A percentile compares a stretch with the other conserved stretches of the same genome.
Evolutionary conservation across 2,113 vertebrate species (phyloP).

Genomic region (Salvelinus fontinalis): DNA sequence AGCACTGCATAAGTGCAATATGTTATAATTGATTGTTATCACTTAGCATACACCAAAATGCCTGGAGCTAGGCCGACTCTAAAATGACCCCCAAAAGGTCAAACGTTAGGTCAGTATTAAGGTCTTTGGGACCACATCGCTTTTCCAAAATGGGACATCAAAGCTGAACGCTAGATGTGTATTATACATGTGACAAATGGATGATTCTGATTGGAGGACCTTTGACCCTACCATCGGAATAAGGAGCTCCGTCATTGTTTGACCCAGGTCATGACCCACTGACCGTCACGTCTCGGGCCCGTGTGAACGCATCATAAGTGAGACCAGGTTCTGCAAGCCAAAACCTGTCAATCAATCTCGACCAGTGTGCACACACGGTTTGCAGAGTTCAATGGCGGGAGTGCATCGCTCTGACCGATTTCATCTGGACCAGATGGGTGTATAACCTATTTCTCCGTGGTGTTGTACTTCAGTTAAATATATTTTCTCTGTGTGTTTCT

Average conservation of each 20-base stretch:
- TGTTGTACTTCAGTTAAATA: slow-evolving; percentile 16
- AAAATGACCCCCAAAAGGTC: background rate
- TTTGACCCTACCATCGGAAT: slow-evolving; percentile 44
- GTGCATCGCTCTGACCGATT: slow-evolving; percentile 27
- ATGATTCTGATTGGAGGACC: slow-evolving; percentile 31
- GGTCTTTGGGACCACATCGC: slow-evolving; percentile 5
- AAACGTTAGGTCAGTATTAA: background rate
- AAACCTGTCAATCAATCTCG: slow-evolving; percentile 55
- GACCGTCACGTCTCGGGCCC: slow-evolving; percentile 30
- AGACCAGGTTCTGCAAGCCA: slow-evolving; percentile 54
- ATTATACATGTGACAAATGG: slow-evolving; percentile 48
- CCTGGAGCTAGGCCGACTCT: background rate
- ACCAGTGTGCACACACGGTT: background rate
- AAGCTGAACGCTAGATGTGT: slow-evolving; percentile 21
- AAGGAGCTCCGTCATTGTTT: slow-evolving; percentile 30
- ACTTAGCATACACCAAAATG: background rate
- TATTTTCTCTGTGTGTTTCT: background rate
- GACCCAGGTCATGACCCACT: slow-evolving; percentile 52
- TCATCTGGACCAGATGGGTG: slow-evolving; percentile 55
- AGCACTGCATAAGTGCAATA: too few relatives aligned
- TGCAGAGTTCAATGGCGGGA: slow-evolving; percentile 22
- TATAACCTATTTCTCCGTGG: slow-evolving; percentile 1
- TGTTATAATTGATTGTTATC: background rate
- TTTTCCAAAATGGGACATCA: slow-evolving; percentile 8
- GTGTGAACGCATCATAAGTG: slow-evolving; percentile 53